Conservation (phyloP, 64 coral and sea anemone species). For the Actinia tenebrosa region DNA sequence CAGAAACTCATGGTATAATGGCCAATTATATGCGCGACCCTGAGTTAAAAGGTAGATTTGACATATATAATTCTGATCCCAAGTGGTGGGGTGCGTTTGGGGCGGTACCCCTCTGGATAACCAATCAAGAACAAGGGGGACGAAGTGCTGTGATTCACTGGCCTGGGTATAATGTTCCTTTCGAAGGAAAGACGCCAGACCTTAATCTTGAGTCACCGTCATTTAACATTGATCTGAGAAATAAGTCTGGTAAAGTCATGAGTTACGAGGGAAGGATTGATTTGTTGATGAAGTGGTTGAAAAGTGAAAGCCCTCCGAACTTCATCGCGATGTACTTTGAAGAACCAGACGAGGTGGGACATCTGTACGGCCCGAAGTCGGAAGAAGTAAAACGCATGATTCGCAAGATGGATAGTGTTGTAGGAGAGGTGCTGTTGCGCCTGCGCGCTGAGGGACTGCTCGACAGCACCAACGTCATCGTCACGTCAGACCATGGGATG, state of each 20-base stretch:
- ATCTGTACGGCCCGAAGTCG: slow-evolving; percentile 39
- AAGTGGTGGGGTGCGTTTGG: slow-evolving; percentile 66
- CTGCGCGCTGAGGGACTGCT: slow-evolving; percentile 28
- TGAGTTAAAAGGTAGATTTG: slow-evolving; percentile 52
- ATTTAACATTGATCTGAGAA: slow-evolving; percentile 49
- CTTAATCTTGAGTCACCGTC: slow-evolving; percentile 33
- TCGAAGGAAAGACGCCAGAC: slow-evolving; percentile 43
- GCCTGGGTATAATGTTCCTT: slow-evolving; percentile 78
- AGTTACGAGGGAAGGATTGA: slow-evolving; percentile 55
- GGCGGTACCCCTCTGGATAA: slow-evolving; percentile 83
- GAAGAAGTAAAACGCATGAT: slow-evolving; percentile 31
- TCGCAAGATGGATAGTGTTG: slow-evolving; percentile 31
- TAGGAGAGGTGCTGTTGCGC: slow-evolving; percentile 50
- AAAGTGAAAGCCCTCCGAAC: slow-evolving; percentile 50
- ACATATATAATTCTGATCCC: slow-evolving; percentile 53
- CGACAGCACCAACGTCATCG: slow-evolving; percentile 66
- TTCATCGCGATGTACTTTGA: slow-evolving; percentile 87
- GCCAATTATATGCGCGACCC: slow-evolving; percentile 85
- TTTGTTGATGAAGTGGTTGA: slow-evolving; percentile 52
- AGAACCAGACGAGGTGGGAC: slow-evolving; percentile 63
- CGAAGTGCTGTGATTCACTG: slow-evolving; percentile 77
- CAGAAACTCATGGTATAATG: slow-evolving; percentile 79
- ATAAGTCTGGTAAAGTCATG: slow-evolving; percentile 41
- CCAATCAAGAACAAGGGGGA: slow-evolving; percentile 67
- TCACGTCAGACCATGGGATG: slow-evolving; percentile 88